These are phyloP conservation scores for Atherix ibis DNA, from an alignment of 2,888 invertebrate species.

Conservation along the genomic window DNA sequence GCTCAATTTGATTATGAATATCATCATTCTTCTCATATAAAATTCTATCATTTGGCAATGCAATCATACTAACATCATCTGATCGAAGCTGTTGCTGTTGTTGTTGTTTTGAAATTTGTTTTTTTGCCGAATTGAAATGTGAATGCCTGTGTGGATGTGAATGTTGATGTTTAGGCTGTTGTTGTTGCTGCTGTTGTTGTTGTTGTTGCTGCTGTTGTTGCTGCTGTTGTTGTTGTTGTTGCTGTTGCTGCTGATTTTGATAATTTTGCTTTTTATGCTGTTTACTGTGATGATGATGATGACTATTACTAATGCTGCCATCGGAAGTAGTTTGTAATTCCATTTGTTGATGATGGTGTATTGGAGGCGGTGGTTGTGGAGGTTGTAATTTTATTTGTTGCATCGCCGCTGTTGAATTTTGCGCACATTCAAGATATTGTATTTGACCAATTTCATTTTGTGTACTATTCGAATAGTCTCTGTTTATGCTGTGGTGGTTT, in stretches of 20 bases:
- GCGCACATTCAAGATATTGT: neutral
- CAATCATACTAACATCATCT: no score
- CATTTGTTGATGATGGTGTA: conserved; percentile 1
- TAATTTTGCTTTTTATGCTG: conserved; percentile 1
- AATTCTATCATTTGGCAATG: no score
- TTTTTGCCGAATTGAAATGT: no score
- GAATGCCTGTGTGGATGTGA: neutral
- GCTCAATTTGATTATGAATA: no score
- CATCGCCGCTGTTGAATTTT: neutral
- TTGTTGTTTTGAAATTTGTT: no score
- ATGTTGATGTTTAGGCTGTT: conserved; percentile 7
- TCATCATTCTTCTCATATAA: no score
- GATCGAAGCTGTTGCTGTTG: no score
- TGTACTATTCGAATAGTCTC: no score
- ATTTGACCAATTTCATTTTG: neutral
- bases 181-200: conserved; percentile 4
- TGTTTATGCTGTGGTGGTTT: neutral
- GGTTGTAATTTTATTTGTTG: neutral
- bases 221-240: conserved; percentile 7
- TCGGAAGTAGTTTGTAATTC: neutral
- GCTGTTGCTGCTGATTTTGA: conserved; percentile 1
- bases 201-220: conserved; percentile 8
- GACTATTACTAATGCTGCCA: neutral
- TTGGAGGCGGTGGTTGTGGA: neutral
- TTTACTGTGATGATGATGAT: neutral